Evolutionary conservation across 1,140 invertebrate species (phyloP), one percentile per base, ranked within the genome.

Genomic region (Drusus annulatus): DNA sequence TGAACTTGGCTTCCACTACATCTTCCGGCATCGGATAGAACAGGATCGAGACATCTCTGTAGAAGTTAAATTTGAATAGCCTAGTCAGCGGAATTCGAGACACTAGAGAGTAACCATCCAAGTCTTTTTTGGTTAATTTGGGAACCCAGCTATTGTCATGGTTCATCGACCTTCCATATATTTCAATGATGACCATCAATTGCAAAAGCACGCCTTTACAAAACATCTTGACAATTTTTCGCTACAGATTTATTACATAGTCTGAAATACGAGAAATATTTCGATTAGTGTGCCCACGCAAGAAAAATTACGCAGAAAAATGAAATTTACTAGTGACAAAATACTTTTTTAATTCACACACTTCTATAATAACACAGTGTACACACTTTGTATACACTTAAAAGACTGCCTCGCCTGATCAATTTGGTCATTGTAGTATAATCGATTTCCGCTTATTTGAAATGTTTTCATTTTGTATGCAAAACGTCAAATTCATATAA

Each of bases 21-120:
- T 83, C 82, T 58, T 77, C 77, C 7, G 82, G 82, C 25, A 83
- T 80, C 16, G 76, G 68, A 71, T 83, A 83, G 58, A 73, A 83
- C n/a, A 83, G 58, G 15, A 83, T 78, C 10, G 82, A 79, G 13
- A 83, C 80, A 77, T 83, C 82, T 65, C 78, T 76, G 52, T 83
- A 81, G 51, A 81, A 83, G 7, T 54, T 83, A 54, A 79, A 83
- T 25, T 73, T 81, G 63, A 56, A 83, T 6, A 83, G 36, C 21
- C 62, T 69, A 21, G 82, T 83, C 17, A 79, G 23, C 0, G 80
- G 82, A 28, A 80, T 83, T 23, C 82, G 77, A 1, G 80, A 73
- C 0, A 83, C 68, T 0, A 83, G 75, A 13, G 65, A 25, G 62
- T 77, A 81, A 6, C 65, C 74, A 8, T 51, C 54, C 8, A 83